Conservation (phyloP, 1,140 invertebrate species). For the Anthonomus grandis region DNA sequence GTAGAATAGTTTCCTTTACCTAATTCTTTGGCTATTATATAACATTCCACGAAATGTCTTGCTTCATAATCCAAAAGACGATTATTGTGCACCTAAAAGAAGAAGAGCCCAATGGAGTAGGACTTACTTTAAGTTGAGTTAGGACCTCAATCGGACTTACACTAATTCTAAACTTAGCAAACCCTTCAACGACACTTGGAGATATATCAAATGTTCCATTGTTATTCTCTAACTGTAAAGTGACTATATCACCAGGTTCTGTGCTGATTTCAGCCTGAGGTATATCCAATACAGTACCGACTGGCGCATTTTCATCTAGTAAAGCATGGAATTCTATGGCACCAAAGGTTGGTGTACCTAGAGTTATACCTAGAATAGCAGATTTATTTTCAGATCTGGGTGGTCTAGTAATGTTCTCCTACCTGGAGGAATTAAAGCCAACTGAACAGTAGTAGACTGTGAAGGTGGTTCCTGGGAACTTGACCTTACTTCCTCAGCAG, state of each 20-base stretch:
- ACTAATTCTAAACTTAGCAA: conserved; percentile 74
- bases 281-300: conserved; percentile 70
- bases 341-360: conserved; percentile 39
- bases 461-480: conserved; percentile 66
- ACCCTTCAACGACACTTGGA: conserved; percentile 81
- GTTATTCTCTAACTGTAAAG: conserved; percentile 72
- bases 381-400: background rate
- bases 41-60: conserved; percentile 66
- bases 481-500: conserved; percentile 76
- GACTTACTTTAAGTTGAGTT: no score
- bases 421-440: conserved; percentile 68
- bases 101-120: background rate
- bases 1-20: conserved; percentile 70
- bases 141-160: conserved; percentile 44
- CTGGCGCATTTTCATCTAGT: conserved; percentile 79
- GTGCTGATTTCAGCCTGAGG: conserved; percentile 60
- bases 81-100: conserved; percentile 74
- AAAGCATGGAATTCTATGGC: conserved; percentile 48
- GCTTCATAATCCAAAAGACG: conserved; percentile 79
- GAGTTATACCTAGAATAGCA: conserved; percentile 21
- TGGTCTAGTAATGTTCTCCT: background rate
- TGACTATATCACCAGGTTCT: conserved; percentile 73
- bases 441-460: conserved; percentile 71
- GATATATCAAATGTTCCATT: conserved; percentile 84
- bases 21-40: conserved; percentile 78